phyloP scores from a whole-genome alignment of 2,797 vertebrate genomes.

The Potorous gilbertii region DNA sequence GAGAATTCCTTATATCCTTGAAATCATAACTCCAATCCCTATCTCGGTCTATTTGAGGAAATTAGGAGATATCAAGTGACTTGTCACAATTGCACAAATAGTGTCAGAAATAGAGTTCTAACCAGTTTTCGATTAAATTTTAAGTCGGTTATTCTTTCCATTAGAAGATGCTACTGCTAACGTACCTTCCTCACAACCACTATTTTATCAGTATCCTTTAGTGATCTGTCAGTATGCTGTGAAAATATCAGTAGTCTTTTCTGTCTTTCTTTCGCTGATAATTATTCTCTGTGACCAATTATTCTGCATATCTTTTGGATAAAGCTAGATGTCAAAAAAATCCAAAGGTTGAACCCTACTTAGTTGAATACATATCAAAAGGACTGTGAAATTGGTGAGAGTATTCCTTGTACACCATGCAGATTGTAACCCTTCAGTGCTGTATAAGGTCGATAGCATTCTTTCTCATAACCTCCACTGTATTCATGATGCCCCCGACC shows the following conservation, averaged over 20 bases:
- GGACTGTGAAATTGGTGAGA: neutral
- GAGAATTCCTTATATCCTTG: neutral
- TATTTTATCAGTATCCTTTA: neutral
- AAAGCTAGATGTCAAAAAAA: conserved; percentile 17
- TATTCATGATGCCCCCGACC: conserved; percentile 32
- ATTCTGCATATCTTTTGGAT: neutral
- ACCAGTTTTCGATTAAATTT: neutral
- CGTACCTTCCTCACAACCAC: neutral
- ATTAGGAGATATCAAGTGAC: neutral
- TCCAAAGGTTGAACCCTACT: conserved; percentile 40
- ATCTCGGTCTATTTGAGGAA: neutral
- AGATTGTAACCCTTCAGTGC: neutral
- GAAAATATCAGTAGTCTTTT: conserved; percentile 5
- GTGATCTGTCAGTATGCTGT: neutral
- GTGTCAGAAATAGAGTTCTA: neutral
- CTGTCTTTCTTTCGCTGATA: neutral
- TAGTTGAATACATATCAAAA: conserved; percentile 21
- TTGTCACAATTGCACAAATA: neutral
- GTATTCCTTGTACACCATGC: neutral
- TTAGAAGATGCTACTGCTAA: neutral
- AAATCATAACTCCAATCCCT: neutral
- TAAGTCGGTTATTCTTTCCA: neutral
- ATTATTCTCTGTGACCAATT: neutral
- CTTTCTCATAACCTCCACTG: neutral
- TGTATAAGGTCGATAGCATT: neutral